These are phyloP conservation scores for Arrhopalites spinosus DNA, from an alignment of 2,888 invertebrate genomes.

Conservation along the genomic window DNA sequence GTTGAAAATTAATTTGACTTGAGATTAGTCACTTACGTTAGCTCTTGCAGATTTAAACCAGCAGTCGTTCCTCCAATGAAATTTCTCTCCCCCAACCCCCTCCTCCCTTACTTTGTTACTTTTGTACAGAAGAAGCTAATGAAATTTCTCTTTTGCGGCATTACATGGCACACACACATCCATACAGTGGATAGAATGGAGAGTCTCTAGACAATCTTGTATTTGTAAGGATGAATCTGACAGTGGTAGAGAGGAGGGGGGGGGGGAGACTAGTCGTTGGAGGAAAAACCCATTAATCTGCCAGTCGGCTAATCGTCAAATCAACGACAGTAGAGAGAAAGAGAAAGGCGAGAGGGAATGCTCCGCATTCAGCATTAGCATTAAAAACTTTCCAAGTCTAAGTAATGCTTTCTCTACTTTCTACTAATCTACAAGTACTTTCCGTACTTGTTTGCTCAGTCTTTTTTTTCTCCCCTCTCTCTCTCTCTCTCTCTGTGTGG, in stretches of 20 bases:
- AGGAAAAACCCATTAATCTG: conserved; percentile 26
- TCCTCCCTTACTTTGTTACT: too few relatives aligned
- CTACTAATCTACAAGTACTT: not conserved
- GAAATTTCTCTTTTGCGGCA: too few relatives aligned
- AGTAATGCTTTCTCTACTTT: not conserved
- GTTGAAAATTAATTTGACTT: too few relatives aligned
- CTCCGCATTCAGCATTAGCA: not conserved
- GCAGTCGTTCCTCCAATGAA: too few relatives aligned
- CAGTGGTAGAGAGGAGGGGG: not conserved
- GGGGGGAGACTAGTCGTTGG: not conserved
- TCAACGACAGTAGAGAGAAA: not conserved
- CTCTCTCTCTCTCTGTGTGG: too few relatives aligned
- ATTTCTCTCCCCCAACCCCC: too few relatives aligned
- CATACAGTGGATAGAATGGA: not conserved
- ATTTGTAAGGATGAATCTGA: not conserved
- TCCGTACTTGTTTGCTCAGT: too few relatives aligned
- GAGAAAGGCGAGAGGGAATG: not conserved
- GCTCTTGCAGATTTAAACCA: too few relatives aligned
- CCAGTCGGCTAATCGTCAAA: conserved; percentile 30
- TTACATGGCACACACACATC: too few relatives aligned
- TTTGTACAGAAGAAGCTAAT: too few relatives aligned
- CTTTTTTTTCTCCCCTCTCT: too few relatives aligned
- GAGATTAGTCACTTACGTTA: too few relatives aligned
- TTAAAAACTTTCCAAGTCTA: not conserved
- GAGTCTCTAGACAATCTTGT: not conserved